Evolutionary conservation across 37 sponge, comb jelly and placozoan species (phyloP).

Genomic region (Ephydatia muelleri): DNA sequence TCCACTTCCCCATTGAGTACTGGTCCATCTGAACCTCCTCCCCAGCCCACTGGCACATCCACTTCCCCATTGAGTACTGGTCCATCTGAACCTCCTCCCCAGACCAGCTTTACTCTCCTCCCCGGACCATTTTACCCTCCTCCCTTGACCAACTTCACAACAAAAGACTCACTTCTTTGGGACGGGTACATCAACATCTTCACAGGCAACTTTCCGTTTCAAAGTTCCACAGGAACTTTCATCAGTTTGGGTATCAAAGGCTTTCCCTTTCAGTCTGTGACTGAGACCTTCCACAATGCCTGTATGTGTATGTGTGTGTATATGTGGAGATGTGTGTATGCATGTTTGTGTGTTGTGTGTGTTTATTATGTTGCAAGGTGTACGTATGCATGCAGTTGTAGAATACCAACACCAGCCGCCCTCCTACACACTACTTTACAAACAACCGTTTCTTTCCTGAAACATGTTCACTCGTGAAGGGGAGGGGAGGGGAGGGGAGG

Average conservation of each 20-base stretch:
- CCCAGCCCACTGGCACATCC: no score
- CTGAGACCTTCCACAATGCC: constrained; percentile 30
- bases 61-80: no score
- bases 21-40: no score
- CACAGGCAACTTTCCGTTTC: neutral
- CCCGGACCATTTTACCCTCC: no score
- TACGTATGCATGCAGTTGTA: no score
- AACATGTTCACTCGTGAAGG: no score
- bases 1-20: no score
- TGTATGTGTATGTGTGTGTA: constrained; percentile 42
- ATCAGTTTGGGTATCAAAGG: neutral
- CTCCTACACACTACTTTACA: no score
- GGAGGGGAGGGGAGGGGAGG: no score
- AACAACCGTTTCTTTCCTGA: no score
- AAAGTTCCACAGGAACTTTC: neutral
- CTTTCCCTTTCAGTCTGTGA: constrained; percentile 2
- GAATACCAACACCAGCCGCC: no score
- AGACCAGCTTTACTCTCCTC: neutral
- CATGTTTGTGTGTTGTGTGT: neutral
- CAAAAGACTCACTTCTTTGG: neutral
- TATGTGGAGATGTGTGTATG: constrained; percentile 21
- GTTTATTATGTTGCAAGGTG: neutral
- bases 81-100: neutral
- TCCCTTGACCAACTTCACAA: no score
- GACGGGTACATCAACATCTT: neutral